phyloP scores from a whole-genome alignment of 2,113 vertebrate genomes.

The Vireo altiloquus region DNA sequence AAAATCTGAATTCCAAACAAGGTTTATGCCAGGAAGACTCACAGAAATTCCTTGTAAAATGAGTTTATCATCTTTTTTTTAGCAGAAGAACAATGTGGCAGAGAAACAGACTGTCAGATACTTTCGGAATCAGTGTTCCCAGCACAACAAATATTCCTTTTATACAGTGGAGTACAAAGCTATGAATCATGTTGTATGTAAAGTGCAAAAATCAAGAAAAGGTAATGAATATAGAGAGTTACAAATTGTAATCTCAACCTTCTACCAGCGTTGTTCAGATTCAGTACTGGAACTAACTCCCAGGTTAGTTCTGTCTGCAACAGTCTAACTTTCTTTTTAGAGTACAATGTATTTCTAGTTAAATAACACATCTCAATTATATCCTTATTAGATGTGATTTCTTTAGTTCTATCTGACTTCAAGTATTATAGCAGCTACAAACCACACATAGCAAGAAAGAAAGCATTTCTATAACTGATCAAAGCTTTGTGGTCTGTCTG shows the following conservation, averaged over 20 bases:
- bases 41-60: not conserved
- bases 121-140: not conserved
- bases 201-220: slow-evolving; percentile 3
- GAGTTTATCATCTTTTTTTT: not conserved
- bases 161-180: not conserved
- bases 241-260: not conserved
- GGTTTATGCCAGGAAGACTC: not conserved
- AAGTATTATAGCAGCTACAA: not conserved
- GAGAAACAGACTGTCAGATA: not conserved
- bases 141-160: not conserved
- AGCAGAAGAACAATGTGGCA: not conserved
- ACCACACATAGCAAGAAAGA: not conserved
- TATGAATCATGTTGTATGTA: not conserved
- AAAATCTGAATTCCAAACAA: not conserved
- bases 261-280: not conserved
- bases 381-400: not conserved
- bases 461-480: not conserved
- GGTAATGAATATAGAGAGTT: not conserved
- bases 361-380: not conserved
- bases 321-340: not conserved
- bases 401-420: not conserved
- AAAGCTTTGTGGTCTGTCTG: not conserved
- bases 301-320: not conserved
- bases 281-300: not conserved
- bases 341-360: not conserved